Evolutionary conservation across 2,888 invertebrate genomes (phyloP), one percentile per base, ranked within the genome.

Genomic region (Aethes cnicana): DNA sequence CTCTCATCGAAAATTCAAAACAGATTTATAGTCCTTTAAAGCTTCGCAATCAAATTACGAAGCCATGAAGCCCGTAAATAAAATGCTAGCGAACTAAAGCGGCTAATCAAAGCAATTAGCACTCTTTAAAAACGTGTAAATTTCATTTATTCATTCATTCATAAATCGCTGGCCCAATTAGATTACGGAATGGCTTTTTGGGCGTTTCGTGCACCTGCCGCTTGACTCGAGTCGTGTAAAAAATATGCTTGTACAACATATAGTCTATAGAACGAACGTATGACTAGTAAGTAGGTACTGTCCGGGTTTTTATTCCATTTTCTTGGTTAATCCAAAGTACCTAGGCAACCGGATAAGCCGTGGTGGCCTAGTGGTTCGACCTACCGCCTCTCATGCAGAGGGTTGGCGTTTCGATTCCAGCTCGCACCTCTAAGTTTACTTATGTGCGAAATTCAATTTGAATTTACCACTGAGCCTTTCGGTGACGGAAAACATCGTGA

Each of bases 101-200:
- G 36, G 25, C 37, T 44, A 44, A 52, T 44, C 42, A 37, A 17
- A 14, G 44, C 37, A 44, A 52, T 52, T 32, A 52, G 32, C 50
- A 44, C 44, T 33, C 33, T 52, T 39, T 52, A 37, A 32, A 43
- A 37, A 23, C 37, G 17, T 37, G 20, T 37, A 49, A 48, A 42
- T 11, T 35, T 50, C 28, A 50, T 37, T 43, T 25, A 35, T 43
- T 23, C 50, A n/a, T 37, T 44, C 50, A 44, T 39, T 44, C 50
- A 44, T 52, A 52, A 52, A 52, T 52, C 50, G 23, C 28, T 30
- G 30, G 25, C 32, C 44, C 50, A 52, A 52, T 52, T 52, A 52
- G 37, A 36, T 36, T 23, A 36, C 25, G 18, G 21, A 37, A 42
- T 39, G 41, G 50, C 37, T 44, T 50, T 50, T 36, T 26, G n/a